These are phyloP conservation scores for Colletes gigas DNA, from an alignment of 1,140 invertebrate species.

Conservation along the genomic window DNA sequence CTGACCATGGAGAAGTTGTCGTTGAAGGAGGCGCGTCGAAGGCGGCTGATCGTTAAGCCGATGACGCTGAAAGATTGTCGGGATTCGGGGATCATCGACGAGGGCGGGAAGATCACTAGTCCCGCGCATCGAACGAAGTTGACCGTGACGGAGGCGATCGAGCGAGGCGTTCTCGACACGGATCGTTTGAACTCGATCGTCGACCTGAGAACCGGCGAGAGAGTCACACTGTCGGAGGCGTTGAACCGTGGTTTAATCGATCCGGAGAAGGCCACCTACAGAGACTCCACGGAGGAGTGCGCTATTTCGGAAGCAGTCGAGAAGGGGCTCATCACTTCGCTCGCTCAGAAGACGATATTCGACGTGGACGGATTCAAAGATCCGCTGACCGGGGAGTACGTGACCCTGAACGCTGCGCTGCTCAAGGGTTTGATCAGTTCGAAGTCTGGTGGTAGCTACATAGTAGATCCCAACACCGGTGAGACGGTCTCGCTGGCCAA, in stretches of 20 bases:
- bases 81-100: constrained; percentile 90
- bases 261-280: constrained; percentile 85
- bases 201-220: constrained; percentile 88
- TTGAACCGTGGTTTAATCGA: constrained; percentile 89
- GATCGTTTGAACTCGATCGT: constrained; percentile 89
- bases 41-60: constrained; percentile 92
- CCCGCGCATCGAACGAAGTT: constrained; percentile 88
- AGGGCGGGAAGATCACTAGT: constrained; percentile 89
- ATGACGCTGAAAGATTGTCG: constrained; percentile 93
- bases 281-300: constrained; percentile 87
- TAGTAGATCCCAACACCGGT: constrained; percentile 88
- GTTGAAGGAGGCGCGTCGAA: constrained; percentile 89
- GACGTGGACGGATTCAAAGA: constrained; percentile 96
- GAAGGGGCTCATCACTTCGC: constrained; percentile 92
- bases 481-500: constrained; percentile 88
- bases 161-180: constrained; percentile 91
- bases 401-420: constrained; percentile 93
- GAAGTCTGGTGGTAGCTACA: constrained; percentile 86
- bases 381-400: constrained; percentile 88
- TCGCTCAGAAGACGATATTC: constrained; percentile 93
- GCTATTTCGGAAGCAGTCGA: constrained; percentile 91
- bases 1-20: constrained; percentile 88
- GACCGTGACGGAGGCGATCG: constrained; percentile 91
- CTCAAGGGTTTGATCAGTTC: constrained; percentile 89
- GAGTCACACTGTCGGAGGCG: constrained; percentile 92